Conservation (phyloP, 2,888 invertebrate species). For the Perizoma affinitatum region DNA sequence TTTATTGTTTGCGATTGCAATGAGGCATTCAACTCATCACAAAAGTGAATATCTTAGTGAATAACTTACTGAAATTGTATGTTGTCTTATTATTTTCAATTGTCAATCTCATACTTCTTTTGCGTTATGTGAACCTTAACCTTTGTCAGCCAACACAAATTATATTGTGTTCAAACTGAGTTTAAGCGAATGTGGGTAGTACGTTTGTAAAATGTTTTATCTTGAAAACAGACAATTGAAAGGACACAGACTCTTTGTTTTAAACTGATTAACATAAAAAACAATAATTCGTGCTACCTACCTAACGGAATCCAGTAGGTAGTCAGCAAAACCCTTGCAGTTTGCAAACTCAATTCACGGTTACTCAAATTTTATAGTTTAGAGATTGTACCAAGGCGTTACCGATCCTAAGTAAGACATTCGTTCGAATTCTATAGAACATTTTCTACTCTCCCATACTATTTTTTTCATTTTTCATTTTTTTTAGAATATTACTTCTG, state of each 20-base stretch:
- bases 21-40: slow-evolving; percentile 14
- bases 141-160: slow-evolving; percentile 26
- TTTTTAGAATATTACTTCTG: too few relatives aligned
- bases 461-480: too few relatives aligned
- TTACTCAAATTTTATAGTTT: not conserved
- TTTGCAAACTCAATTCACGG: slow-evolving; percentile 9
- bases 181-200: slow-evolving; percentile 45
- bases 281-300: slow-evolving; percentile 38
- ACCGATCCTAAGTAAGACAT: too few relatives aligned
- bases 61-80: slow-evolving; percentile 16
- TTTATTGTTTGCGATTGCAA: slow-evolving; percentile 17
- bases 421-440: too few relatives aligned
- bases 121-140: slow-evolving; percentile 29
- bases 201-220: slow-evolving; percentile 39
- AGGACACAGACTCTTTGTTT: slow-evolving; percentile 43
- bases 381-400: too few relatives aligned
- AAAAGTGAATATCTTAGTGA: not conserved
- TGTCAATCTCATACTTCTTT: slow-evolving; percentile 22
- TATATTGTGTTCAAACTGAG: slow-evolving; percentile 39
- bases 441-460: too few relatives aligned
- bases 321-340: not conserved
- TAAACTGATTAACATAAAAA: slow-evolving; percentile 30
- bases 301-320: slow-evolving; percentile 41
- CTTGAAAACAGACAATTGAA: slow-evolving; percentile 42
- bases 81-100: slow-evolving; percentile 29